Evolutionary conservation across 2,888 invertebrate species (phyloP), one percentile per base, ranked within the genome.

Genomic region (Notocelia uddmanniana): DNA sequence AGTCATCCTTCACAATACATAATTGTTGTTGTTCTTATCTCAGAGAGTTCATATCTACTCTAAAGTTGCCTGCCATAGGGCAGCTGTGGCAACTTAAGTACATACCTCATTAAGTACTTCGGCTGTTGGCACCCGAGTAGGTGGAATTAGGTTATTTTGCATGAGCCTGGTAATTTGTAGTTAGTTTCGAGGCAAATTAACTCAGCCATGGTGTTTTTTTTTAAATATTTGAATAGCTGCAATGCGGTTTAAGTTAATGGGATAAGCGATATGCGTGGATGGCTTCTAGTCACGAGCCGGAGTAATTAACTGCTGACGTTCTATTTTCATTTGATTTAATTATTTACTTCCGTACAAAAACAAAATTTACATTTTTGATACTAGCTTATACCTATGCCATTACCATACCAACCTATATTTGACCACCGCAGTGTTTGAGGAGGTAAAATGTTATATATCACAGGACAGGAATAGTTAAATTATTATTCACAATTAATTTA

Each of bases 161-260:
- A 59, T 15, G n/a, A 58, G 21, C 15, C 13, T 34, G 41, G 21
- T 41, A 48, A 45, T 62, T 62, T 62, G 34, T 62, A 60, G 26
- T 26, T 34, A 13, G 60, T 54, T 69, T 26, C 52, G 68, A 62
- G 45, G 55, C 18, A 37, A 69, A 60, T 68, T 55, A 69, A 55
- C 62, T 31, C 19, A 15, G 52, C 15, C 54, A 21, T 54, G 26
- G 62, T 57, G 48, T 57, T 48, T 34, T 68, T 68, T 66, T 63
- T 69, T 60, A 69, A n/a, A 69, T 69, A 69, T 69, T 69, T 69
- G 57, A 69, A 63, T 48, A 63, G 48, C 69, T 69, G 69, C 69
- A 69, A 31, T 69, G 69, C 69, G 69, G 63, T 55, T 68, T 19
- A 57, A 48, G 63, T 55, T 69, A 69, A 69, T 69, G 63, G 63